Conservation (phyloP, 1,140 invertebrate species). For the Chironomus tepperi region DNA sequence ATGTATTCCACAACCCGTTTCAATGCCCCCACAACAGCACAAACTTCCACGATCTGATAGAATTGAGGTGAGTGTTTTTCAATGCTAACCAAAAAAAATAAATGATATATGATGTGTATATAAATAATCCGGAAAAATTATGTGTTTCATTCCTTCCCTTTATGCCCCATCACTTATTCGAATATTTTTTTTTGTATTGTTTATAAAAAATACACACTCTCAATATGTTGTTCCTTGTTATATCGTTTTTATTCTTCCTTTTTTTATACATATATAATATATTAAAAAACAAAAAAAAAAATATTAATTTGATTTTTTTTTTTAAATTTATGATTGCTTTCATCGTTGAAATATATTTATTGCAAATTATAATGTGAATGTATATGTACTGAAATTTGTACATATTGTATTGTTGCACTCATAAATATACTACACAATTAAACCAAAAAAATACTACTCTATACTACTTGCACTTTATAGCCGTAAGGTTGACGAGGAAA, state of each 20-base stretch:
- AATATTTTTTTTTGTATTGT: background rate
- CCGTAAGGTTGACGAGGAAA: constrained; percentile 16
- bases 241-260: background rate
- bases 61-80: constrained; percentile 79
- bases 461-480: background rate
- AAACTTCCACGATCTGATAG: constrained; percentile 90
- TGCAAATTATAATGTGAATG: background rate
- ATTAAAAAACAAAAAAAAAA: background rate
- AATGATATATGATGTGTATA: background rate
- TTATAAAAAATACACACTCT: background rate
- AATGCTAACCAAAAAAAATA: background rate
- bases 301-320: background rate
- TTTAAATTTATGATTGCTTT: constrained; percentile 21
- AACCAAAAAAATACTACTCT: background rate
- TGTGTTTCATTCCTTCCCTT: background rate
- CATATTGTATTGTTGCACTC: background rate
- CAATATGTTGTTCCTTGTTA: background rate
- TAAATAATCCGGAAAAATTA: background rate
- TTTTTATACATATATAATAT: background rate
- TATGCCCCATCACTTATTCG: background rate
- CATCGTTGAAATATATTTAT: constrained; percentile 1
- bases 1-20: constrained; percentile 72
- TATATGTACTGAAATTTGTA: background rate
- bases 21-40: constrained; percentile 63
- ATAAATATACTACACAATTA: background rate